phyloP scores from a whole-genome alignment of 2,888 invertebrate species.

The Augiades crinisus region DNA sequence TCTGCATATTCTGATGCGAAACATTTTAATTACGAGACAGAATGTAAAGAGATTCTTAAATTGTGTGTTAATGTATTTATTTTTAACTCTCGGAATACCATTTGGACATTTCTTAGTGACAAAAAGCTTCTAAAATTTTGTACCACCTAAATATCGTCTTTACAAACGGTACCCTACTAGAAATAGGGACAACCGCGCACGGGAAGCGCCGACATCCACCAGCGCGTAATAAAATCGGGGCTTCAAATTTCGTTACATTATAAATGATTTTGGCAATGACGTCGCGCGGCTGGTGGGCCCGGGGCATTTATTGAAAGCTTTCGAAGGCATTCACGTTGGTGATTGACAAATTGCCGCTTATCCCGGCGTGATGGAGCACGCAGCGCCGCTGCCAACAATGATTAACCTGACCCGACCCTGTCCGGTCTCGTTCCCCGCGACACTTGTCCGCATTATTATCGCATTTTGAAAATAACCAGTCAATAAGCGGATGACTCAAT shows the following conservation, averaged over 20 bases:
- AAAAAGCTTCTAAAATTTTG: too few species aligned
- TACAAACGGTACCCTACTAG: neutral
- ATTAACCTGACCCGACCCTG: constrained; percentile 45
- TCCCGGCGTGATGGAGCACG: constrained; percentile 49
- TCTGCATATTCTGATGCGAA: too few species aligned
- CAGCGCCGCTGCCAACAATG: constrained; percentile 42
- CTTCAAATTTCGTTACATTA: constrained; percentile 43
- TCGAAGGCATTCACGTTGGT: constrained; percentile 40
- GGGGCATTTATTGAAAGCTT: constrained; percentile 33
- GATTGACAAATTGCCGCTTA: constrained; percentile 74
- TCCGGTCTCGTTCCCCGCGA: constrained; percentile 21
- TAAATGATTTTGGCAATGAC: constrained; percentile 37
- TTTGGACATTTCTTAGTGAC: too few species aligned
- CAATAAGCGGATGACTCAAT: constrained; percentile 9
- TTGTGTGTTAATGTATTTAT: too few species aligned
- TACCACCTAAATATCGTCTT: neutral
- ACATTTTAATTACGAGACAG: too few species aligned
- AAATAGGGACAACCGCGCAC: neutral
- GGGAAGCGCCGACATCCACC: neutral
- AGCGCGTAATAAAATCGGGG: constrained; percentile 39
- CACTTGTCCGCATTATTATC: constrained; percentile 23
- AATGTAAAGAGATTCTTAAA: too few species aligned
- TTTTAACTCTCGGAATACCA: too few species aligned
- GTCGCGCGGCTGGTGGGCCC: constrained; percentile 11
- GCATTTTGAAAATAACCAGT: constrained; percentile 14